phyloP scores from a whole-genome alignment of 1,140 invertebrate genomes.

The Drosophila lowei region DNA sequence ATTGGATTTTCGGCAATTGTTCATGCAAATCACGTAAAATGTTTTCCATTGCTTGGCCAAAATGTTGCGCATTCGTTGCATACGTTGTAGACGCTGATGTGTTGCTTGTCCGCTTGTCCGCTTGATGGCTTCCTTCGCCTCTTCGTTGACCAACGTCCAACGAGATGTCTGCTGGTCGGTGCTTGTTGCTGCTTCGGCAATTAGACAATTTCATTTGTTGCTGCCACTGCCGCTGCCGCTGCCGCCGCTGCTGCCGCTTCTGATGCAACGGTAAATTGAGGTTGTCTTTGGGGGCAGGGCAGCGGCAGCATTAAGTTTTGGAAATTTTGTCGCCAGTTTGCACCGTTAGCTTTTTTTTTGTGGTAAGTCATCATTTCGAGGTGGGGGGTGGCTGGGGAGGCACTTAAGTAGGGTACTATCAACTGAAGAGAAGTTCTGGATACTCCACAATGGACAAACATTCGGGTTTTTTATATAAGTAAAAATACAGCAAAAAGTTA shows the following conservation, averaged over 20 bases:
- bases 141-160: conserved; percentile 28
- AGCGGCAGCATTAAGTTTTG: conserved; percentile 2
- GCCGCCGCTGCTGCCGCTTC: conserved; percentile 10
- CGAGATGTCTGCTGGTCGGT: conserved; percentile 12
- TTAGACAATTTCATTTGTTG: conserved; percentile 51
- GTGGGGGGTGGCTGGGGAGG: no score
- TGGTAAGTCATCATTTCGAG: conserved; percentile 13
- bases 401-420: no score
- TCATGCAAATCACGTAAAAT: conserved; percentile 70
- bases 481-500: no score
- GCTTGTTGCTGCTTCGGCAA: conserved; percentile 36
- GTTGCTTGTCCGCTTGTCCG: conserved; percentile 20
- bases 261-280: conserved; percentile 55
- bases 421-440: no score
- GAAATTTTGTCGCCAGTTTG: conserved; percentile 32
- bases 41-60: conserved; percentile 33
- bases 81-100: no score
- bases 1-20: conserved; percentile 27
- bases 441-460: no score
- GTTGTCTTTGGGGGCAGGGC: background rate
- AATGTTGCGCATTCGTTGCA: conserved; percentile 50
- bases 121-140: no score
- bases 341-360: conserved; percentile 29
- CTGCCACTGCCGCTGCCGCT: background rate
- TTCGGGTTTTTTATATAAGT: no score